phyloP scores from a whole-genome alignment of 2,113 vertebrate species.

The Bombycilla garrulus region DNA sequence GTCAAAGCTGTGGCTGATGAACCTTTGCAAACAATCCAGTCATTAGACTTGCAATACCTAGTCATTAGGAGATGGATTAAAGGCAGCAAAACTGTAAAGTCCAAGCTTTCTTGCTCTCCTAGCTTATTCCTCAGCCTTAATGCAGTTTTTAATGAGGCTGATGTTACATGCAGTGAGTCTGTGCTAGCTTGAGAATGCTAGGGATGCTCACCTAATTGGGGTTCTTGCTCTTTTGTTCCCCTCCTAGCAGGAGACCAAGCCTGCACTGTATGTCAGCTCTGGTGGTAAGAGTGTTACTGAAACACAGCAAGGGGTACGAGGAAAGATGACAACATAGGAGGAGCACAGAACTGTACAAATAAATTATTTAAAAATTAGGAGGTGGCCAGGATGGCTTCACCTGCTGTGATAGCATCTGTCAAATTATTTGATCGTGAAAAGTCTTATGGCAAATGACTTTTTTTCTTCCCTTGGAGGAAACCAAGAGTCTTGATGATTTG shows the following conservation, averaged over 20 bases:
- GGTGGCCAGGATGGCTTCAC: background rate
- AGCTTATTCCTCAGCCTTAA: background rate
- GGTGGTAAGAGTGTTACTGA: background rate
- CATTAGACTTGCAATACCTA: background rate
- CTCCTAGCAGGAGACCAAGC: background rate
- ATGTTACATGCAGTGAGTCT: background rate
- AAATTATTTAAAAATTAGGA: background rate
- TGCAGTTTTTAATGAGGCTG: slow-evolving; percentile 8
- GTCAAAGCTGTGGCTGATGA: background rate
- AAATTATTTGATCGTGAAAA: background rate
- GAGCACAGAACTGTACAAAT: background rate
- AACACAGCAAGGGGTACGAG: background rate
- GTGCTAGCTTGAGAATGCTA: background rate
- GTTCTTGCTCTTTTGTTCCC: background rate
- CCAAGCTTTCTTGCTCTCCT: background rate
- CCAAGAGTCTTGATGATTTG: background rate
- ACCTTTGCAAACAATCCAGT: background rate
- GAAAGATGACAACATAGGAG: background rate
- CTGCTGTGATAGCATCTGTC: background rate
- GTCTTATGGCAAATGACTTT: background rate
- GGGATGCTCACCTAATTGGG: background rate
- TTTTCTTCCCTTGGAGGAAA: no score
- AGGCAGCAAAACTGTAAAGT: background rate
- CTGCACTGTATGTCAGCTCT: background rate
- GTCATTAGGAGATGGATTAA: slow-evolving; percentile 43